phyloP scores from a whole-genome alignment of 2,888 invertebrate genomes.

The Drosophila mettleri region DNA sequence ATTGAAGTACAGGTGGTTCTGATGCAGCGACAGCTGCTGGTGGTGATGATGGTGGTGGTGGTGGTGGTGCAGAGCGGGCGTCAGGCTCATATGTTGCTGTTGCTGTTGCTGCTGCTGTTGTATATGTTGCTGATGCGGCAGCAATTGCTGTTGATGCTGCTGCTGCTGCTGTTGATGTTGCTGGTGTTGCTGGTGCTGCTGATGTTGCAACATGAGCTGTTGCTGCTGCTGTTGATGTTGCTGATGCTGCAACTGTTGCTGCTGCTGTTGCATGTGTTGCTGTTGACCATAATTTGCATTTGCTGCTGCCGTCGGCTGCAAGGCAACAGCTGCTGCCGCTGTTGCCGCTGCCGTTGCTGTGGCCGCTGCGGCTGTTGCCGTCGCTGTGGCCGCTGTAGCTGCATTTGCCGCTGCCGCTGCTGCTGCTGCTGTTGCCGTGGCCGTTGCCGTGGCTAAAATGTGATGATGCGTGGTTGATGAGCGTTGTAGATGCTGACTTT shows the following conservation, averaged over 20 bases:
- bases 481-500: slow-evolving; percentile 77
- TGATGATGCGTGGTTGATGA: slow-evolving; percentile 82
- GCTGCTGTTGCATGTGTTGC: slow-evolving; percentile 51
- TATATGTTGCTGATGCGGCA: slow-evolving; percentile 46
- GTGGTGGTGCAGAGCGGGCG: slow-evolving; percentile 48
- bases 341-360: slow-evolving; percentile 51
- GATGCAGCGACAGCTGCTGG: slow-evolving; percentile 74
- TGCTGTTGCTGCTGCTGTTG: slow-evolving; percentile 49
- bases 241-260: slow-evolving; percentile 44
- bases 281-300: slow-evolving; percentile 40
- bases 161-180: slow-evolving; percentile 30
- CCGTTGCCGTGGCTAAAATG: slow-evolving; percentile 82
- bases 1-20: slow-evolving; percentile 81
- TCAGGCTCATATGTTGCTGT: slow-evolving; percentile 43
- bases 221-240: slow-evolving; percentile 58
- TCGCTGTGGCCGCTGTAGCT: slow-evolving; percentile 64
- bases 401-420: slow-evolving; percentile 49
- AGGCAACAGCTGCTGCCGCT: slow-evolving; percentile 40
- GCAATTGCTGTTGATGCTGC: slow-evolving; percentile 46
- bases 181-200: slow-evolving; percentile 49
- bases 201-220: slow-evolving; percentile 54
- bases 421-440: slow-evolving; percentile 67
- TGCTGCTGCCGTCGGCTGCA: slow-evolving; percentile 50
- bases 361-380: slow-evolving; percentile 59
- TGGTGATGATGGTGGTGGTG: slow-evolving; percentile 75